A percentile compares a stretch with the other conserved stretches of the same genome.
These are phyloP conservation scores for Andricus grossulariae DNA, from an alignment of 1,140 invertebrate genomes.

Conservation along the genomic window DNA sequence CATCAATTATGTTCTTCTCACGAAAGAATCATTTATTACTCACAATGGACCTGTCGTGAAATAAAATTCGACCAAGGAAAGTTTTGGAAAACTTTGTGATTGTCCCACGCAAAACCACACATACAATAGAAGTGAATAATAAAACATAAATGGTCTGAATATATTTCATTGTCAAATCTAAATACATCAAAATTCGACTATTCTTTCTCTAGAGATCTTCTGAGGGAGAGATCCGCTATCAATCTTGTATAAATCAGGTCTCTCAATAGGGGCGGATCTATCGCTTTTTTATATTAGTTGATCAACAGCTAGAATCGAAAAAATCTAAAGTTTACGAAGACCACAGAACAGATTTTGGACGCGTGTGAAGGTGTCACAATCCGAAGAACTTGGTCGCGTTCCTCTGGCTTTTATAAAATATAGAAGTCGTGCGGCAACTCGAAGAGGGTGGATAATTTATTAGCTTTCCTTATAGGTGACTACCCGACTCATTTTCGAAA, in stretches of 20 bases:
- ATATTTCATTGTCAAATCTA: slow-evolving; percentile 23
- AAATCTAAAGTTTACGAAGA: not conserved
- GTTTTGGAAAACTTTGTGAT: too few relatives aligned
- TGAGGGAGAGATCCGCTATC: not conserved
- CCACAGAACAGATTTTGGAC: slow-evolving; percentile 32
- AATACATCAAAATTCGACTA: not conserved
- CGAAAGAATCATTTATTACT: too few relatives aligned
- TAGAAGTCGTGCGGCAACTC: not conserved
- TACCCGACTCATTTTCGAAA: slow-evolving; percentile 47
- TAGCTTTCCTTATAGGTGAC: slow-evolving; percentile 47
- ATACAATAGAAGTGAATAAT: slow-evolving; percentile 1
- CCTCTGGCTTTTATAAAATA: not conserved
- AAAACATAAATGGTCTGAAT: slow-evolving; percentile 13
- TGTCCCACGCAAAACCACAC: not conserved
- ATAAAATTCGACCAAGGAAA: too few relatives aligned
- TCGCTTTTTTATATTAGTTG: not conserved
- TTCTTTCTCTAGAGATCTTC: not conserved
- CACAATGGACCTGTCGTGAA: too few relatives aligned
- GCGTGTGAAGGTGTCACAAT: not conserved
- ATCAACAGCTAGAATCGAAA: not conserved
- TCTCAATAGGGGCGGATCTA: slow-evolving; percentile 9
- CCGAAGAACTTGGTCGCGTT: not conserved
- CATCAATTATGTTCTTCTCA: too few relatives aligned
- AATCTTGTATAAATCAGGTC: slow-evolving; percentile 14
- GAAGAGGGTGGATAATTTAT: slow-evolving; percentile 38